phyloP scores from a whole-genome alignment of 2,888 invertebrate species.

The Ceratothoa steindachneri region DNA sequence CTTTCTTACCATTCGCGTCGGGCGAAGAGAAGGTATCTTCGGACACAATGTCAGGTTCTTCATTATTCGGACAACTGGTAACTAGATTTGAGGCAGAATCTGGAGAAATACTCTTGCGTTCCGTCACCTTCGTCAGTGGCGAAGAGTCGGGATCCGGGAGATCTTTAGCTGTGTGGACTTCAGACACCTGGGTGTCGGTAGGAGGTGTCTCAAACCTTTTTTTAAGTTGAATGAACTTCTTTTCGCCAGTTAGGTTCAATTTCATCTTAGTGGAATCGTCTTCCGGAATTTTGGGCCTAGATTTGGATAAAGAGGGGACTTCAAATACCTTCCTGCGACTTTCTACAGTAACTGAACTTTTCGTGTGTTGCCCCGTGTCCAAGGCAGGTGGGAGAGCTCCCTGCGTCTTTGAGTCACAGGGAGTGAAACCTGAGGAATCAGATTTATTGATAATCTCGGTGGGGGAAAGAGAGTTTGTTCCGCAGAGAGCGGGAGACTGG shows the following conservation, averaged over 20 bases:
- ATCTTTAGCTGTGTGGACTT: too few relatives aligned
- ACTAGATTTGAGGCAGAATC: too few relatives aligned
- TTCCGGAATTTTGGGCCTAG: neutral
- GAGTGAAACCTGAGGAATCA: slow-evolving; percentile 11
- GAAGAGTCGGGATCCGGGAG: too few relatives aligned
- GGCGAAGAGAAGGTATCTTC: too few relatives aligned
- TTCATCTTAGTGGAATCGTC: neutral
- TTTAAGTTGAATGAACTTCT: neutral
- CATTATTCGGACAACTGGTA: too few relatives aligned
- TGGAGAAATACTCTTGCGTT: too few relatives aligned
- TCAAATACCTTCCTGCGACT: neutral
- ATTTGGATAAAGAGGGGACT: neutral
- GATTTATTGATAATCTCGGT: neutral
- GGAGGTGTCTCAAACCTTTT: neutral
- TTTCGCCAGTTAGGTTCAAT: neutral
- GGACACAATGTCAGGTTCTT: too few relatives aligned
- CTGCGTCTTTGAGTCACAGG: slow-evolving; percentile 23
- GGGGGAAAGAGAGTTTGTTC: neutral
- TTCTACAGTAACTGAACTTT: neutral
- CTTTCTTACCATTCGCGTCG: too few relatives aligned
- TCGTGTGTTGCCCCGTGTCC: slow-evolving; percentile 30
- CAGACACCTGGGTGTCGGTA: too few relatives aligned
- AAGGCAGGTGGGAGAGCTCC: slow-evolving; percentile 27
- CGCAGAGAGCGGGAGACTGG: neutral
- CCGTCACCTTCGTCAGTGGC: too few relatives aligned